phyloP scores from a whole-genome alignment of 2,113 vertebrate genomes.

The Casuarius casuarius region DNA sequence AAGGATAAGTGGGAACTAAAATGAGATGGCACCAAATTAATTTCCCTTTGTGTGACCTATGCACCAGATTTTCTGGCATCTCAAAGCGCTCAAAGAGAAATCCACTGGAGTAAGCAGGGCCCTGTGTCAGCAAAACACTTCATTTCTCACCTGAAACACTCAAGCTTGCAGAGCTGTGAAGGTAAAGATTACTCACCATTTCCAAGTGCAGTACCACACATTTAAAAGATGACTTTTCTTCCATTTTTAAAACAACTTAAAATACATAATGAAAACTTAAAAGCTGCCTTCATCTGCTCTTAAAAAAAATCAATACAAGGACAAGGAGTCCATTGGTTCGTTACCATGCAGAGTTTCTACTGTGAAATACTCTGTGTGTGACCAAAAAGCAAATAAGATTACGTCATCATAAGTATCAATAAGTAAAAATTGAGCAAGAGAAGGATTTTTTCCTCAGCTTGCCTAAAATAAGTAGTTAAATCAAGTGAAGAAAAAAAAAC shows the following conservation, averaged over 20 bases:
- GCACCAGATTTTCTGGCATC: constrained; percentile 28
- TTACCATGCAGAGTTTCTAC: neutral
- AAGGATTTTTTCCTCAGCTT: neutral
- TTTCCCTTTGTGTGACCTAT: constrained; percentile 30
- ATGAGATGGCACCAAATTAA: neutral
- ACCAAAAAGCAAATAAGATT: neutral
- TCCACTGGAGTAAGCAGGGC: neutral
- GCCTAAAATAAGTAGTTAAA: neutral
- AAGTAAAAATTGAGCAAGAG: neutral
- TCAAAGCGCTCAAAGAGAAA: constrained; percentile 24
- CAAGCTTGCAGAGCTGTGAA: neutral
- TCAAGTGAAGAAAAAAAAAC: neutral
- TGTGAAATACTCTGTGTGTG: neutral
- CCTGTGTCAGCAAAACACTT: constrained; percentile 32
- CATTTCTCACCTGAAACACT: neutral
- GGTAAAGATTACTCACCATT: constrained; percentile 27
- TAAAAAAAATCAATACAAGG: neutral
- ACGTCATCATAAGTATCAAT: neutral
- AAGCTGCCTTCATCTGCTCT: neutral
- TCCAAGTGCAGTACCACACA: neutral
- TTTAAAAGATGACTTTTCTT: neutral
- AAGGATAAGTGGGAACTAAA: constrained; percentile 43
- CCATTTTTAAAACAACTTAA: neutral
- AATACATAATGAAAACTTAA: neutral
- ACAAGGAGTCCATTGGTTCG: neutral